Evolutionary conservation across 2,797 vertebrate genomes (phyloP).

Genomic region (Eleutherodactylus coqui): DNA sequence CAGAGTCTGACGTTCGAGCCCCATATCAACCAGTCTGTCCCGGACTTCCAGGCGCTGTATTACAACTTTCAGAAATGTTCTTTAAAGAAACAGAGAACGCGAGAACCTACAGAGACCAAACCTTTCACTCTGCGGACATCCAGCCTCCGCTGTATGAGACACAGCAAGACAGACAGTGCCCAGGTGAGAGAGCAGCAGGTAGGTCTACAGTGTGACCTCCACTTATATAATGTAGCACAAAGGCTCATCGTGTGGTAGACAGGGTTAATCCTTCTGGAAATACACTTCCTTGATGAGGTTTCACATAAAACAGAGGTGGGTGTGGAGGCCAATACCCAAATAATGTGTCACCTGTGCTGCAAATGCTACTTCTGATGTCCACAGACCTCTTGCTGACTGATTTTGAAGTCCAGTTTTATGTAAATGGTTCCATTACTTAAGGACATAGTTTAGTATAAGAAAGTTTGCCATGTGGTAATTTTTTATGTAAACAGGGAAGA

Average conservation of each 20-base stretch:
- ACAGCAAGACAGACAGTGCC: constrained; percentile 49
- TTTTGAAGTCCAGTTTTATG: background rate
- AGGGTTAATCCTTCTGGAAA: too few species aligned
- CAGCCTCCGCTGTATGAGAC: constrained; percentile 68
- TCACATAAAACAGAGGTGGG: background rate
- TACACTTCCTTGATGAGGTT: too few species aligned
- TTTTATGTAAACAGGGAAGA: too few species aligned
- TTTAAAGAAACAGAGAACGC: constrained; percentile 73
- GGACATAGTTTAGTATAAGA: background rate
- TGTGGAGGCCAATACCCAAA: too few species aligned
- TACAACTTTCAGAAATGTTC: constrained; percentile 82
- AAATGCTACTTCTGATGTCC: background rate
- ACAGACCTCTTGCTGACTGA: background rate
- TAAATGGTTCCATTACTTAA: background rate
- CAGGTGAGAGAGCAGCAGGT: background rate
- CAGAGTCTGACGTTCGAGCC: constrained; percentile 86
- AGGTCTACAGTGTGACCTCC: too few species aligned
- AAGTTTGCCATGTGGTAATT: background rate
- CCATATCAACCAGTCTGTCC: constrained; percentile 81
- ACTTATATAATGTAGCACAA: background rate
- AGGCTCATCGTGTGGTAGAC: too few species aligned
- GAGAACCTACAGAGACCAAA: constrained; percentile 82
- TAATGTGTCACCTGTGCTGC: too few species aligned
- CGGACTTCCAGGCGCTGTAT: constrained; percentile 86
- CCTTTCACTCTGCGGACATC: constrained; percentile 89